Base-by-base conservation (phyloP, 35 echinoderm and acorn worm species). In the Heliocidaris erythrogramma region DNA sequence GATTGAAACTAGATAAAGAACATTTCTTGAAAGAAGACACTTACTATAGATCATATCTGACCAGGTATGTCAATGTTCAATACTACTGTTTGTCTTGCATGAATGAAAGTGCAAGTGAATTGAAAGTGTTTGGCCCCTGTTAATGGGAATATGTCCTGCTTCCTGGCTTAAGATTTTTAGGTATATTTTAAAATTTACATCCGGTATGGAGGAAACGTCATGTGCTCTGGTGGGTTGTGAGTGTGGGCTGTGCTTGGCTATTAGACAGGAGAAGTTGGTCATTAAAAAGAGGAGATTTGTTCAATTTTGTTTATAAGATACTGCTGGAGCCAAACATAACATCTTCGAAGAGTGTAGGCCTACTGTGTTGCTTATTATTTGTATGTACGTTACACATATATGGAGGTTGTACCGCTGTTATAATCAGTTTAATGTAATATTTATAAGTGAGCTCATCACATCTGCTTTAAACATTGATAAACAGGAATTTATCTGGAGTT, bases 401-500 rank as follows among this genome's bases (percentile, higher is more conserved):
- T 65, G 60, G 13, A 65, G 10, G 14, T 21, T 6, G 60, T 69
- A 2, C 8, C 4, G 7, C 21, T 9, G 7, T 27, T 27, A 17
- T 5, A 78, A 3, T 24, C 7, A 78, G 65, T n/a, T 78, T 78
- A 3, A 18, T n/a, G 7, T 78, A 78, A 78, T 78, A 18, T 29
- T 27, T 21, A 27, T 24, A 78, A 27, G 21, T 78, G 65, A n/a
- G 65, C 5, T 78, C 27, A 78, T 78, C 65, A 21, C 7, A 21
- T 78, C 21, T 78, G 17, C 65, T 78, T 78, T n/a, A 7, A 18
- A 78, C 21, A 78, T 78, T 78, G 18, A 18, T 7, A 78, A 78
- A 78, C 65, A 78, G 65, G 65, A 78, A 27, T 78, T 78, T 78
- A 78, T 78, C 65, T 78, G 65, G 65, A 78, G 65, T 78, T 78